These are phyloP conservation scores for Cryptotermes secundus DNA, from an alignment of 1,140 invertebrate genomes.

Conservation along the genomic window DNA sequence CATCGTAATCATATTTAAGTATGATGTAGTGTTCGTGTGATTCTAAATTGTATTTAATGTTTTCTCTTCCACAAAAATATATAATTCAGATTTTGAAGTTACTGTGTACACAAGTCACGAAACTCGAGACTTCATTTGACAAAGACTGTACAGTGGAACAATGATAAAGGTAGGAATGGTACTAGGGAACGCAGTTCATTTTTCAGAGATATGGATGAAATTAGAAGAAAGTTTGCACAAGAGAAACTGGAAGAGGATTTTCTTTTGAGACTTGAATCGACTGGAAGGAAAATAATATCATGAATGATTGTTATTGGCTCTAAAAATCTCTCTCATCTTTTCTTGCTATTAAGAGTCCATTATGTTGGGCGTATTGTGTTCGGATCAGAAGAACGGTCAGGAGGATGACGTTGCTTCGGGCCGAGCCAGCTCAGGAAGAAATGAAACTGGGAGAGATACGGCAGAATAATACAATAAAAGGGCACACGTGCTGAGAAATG, in stretches of 20 bases:
- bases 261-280: conserved; percentile 21
- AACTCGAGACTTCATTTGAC: not conserved
- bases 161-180: not conserved
- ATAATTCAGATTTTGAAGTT: no score
- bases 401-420: not conserved
- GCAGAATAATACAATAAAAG: not conserved
- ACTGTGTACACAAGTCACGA: not conserved
- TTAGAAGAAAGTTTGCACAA: conserved; percentile 27
- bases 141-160: not conserved
- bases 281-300: conserved; percentile 22
- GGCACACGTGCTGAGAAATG: not conserved
- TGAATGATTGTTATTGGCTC: conserved; percentile 17
- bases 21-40: no score
- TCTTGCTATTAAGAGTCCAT: conserved; percentile 9
- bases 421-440: not conserved
- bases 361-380: conserved; percentile 11
- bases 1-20: no score
- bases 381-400: conserved; percentile 13
- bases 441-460: not conserved
- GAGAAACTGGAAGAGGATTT: conserved; percentile 19
- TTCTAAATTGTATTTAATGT: no score
- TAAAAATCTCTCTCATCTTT: conserved; percentile 17
- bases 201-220: not conserved
- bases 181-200: not conserved
- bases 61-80: no score